phyloP scores from a whole-genome alignment of 2,888 invertebrate species.

The Phaedon cochleariae region DNA sequence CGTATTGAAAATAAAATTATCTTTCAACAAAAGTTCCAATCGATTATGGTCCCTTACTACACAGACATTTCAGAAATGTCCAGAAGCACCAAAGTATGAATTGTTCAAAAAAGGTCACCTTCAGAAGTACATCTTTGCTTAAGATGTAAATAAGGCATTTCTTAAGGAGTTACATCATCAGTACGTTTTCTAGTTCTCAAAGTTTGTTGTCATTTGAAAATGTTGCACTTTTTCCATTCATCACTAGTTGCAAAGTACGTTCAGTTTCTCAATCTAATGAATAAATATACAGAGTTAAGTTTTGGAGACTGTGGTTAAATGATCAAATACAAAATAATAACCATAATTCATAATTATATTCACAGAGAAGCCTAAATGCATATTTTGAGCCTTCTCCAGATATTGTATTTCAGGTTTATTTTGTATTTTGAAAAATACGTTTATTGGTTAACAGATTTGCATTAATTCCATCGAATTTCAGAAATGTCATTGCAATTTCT shows the following conservation, averaged over 20 bases:
- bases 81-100: conserved; percentile 44
- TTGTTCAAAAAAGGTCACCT: conserved; percentile 38
- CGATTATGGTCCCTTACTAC: conserved; percentile 43
- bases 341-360: too few species aligned
- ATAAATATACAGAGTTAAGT: too few species aligned
- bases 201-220: too few species aligned
- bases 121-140: conserved; percentile 43
- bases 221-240: conserved; percentile 6
- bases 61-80: conserved; percentile 37
- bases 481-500: too few species aligned
- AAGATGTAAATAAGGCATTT: conserved; percentile 45
- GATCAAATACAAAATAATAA: too few species aligned
- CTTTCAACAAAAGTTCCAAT: conserved; percentile 20
- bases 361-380: too few species aligned
- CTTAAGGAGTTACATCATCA: conserved; percentile 39
- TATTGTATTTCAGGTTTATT: too few species aligned
- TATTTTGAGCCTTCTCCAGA: too few species aligned
- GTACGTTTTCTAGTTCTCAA: conserved; percentile 39
- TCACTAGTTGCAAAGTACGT: conserved; percentile 24
- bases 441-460: conserved; percentile 1
- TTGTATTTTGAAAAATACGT: too few species aligned
- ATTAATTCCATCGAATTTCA: conserved; percentile 11
- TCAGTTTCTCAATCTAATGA: too few species aligned
- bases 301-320: too few species aligned
- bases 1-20: conserved; percentile 18